Conservation (phyloP, 2,113 vertebrate genomes). For the Ciconia boyciana region DNA sequence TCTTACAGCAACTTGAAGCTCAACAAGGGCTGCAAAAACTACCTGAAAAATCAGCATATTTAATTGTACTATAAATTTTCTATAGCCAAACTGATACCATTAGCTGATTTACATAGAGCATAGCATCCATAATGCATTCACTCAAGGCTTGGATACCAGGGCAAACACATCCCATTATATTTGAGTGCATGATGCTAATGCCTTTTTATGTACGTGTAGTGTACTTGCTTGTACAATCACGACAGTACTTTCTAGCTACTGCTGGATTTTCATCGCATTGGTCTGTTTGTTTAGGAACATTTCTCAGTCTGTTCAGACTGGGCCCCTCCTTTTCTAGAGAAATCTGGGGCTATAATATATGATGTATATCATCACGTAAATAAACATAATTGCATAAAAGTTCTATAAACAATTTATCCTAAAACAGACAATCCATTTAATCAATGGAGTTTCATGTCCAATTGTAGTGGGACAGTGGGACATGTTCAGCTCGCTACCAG, state of each 20-base stretch:
- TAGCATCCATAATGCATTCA: not conserved
- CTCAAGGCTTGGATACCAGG: not conserved
- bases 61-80: not conserved
- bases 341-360: not conserved
- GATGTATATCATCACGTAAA: not conserved
- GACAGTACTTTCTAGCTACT: not conserved
- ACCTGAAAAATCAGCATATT: not conserved
- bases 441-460: not conserved
- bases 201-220: accelerated
- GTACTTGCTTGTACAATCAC: not conserved
- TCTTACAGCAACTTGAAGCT: not conserved
- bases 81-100: not conserved
- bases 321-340: not conserved
- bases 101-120: not conserved
- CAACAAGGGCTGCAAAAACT: not conserved
- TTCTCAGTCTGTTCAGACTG: not conserved
- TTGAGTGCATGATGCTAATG: not conserved
- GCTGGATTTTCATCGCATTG: not conserved
- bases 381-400: not conserved
- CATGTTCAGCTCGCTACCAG: not conserved
- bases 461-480: not conserved
- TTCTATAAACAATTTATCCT: not conserved
- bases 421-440: not conserved
- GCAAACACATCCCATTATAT: not conserved
- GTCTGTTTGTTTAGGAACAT: not conserved